phyloP scores from a whole-genome alignment of 2,888 invertebrate species.

The Arctia plantaginis region DNA sequence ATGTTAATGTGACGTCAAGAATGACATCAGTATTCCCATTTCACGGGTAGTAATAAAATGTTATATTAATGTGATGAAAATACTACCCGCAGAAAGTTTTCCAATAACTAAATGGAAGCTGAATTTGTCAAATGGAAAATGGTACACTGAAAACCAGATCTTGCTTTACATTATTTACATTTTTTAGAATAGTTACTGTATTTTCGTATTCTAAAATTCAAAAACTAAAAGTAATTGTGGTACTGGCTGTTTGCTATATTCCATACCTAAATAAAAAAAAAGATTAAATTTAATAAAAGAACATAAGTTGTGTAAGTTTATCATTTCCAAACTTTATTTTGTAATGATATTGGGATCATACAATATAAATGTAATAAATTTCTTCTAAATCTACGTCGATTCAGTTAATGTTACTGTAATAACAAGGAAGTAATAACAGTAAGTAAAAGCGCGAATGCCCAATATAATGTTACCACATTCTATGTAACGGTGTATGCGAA shows the following conservation, averaged over 20 bases:
- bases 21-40: constrained; percentile 40
- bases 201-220: not conserved
- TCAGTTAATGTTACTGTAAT: constrained; percentile 4
- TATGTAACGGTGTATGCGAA: constrained; percentile 33
- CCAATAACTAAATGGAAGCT: constrained; percentile 60
- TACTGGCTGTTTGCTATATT: not conserved
- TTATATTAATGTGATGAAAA: constrained; percentile 48
- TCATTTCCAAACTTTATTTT: not conserved
- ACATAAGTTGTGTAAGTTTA: not conserved
- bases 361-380: not conserved
- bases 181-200: not conserved
- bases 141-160: constrained; percentile 32
- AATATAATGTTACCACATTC: constrained; percentile 35
- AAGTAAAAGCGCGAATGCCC: constrained; percentile 29
- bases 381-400: not conserved
- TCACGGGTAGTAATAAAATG: constrained; percentile 42
- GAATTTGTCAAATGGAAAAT: constrained; percentile 61
- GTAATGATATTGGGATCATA: not conserved
- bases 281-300: not conserved
- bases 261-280: not conserved
- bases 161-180: constrained; percentile 28
- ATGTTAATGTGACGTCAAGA: constrained; percentile 31
- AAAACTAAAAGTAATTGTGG: not conserved
- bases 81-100: constrained; percentile 46
- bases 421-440: constrained; percentile 42